Evolutionary conservation across 2,888 invertebrate species (phyloP), one percentile per base, ranked within the genome.

Genomic region (Polydesmus complanatus): DNA sequence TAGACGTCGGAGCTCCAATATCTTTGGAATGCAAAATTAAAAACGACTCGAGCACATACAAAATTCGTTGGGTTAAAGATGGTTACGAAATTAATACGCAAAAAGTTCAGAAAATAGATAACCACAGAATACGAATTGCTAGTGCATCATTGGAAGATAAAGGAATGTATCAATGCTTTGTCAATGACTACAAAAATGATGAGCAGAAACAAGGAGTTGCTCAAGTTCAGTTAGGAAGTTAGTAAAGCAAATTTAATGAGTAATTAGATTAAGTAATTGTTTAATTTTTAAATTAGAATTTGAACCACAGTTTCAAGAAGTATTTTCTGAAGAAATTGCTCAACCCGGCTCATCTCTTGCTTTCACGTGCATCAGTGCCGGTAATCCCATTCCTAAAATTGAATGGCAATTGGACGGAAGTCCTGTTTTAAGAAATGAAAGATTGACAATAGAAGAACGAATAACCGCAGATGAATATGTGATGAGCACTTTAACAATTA

Each of bases 111-210:
- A 25, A 27, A 23, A 5, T 50, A 21, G 49, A 49, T 19, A 23
- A 56, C 2, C 14, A 61, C n/a, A 56, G 18, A 5, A n/a, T 61
- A 27, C 61, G 50, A 26, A 22, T 61, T 37, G 37, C 57, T 19
- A 26, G 49, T 19, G 49, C 50, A 8, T 22, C 56, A 19, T 23
- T 61, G 50, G 56, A 55, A 49, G 56, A 61, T 27, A 61, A 61
- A 26, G 61, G 61, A n/a, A 49, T 61, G 1, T 61, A 61, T 22
- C 61, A 61, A 27, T 61, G 61, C 27, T 48, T 61, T 25, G 61
- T 27, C 22, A 27, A 50, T 18, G 56, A 56, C 50, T 48, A 55
- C 2, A 23, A 14, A 37, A 14, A 14, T 37, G 37, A 51, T 21
- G 50, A 61, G 27, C 23, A n/a, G 18, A 47, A n/a, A 18, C 61